Conservation (phyloP, 2,797 vertebrate species). For the Enteromius afrohamiltoni region DNA sequence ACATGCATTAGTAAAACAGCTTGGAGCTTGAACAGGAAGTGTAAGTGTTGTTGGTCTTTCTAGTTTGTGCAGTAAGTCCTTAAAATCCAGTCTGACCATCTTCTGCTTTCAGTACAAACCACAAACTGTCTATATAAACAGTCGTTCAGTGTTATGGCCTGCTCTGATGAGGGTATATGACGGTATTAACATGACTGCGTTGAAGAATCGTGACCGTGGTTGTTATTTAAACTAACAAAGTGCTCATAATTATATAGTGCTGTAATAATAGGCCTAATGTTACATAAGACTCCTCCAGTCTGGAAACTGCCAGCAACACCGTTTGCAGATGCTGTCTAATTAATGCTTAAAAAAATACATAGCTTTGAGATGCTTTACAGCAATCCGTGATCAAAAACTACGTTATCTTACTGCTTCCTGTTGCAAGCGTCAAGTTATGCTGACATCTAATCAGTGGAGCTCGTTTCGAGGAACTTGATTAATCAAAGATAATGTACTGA, state of each 20-base stretch:
- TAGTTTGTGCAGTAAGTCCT: not conserved
- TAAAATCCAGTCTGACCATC: constrained; percentile 20
- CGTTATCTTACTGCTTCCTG: not conserved
- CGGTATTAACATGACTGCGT: not conserved
- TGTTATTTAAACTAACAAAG: not conserved
- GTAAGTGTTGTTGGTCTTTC: not conserved
- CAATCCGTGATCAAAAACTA: constrained; percentile 1
- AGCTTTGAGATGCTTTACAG: no score
- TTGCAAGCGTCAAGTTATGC: not conserved
- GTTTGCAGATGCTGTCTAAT: not conserved
- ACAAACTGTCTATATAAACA: not conserved
- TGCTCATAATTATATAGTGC: not conserved
- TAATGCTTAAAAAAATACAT: not conserved
- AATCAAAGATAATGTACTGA: constrained; percentile 13
- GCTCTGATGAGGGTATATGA: not conserved
- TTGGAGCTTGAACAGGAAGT: not conserved
- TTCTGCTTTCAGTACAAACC: not conserved
- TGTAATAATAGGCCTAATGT: constrained; percentile 1
- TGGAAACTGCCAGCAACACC: not conserved
- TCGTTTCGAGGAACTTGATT: not conserved
- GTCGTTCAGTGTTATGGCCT: not conserved
- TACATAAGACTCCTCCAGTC: not conserved
- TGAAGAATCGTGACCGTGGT: not conserved
- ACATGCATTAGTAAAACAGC: not conserved
- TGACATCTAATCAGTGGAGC: not conserved